Base-by-base conservation (phyloP, 2,888 invertebrate species). In the Campoplex nolae region DNA sequence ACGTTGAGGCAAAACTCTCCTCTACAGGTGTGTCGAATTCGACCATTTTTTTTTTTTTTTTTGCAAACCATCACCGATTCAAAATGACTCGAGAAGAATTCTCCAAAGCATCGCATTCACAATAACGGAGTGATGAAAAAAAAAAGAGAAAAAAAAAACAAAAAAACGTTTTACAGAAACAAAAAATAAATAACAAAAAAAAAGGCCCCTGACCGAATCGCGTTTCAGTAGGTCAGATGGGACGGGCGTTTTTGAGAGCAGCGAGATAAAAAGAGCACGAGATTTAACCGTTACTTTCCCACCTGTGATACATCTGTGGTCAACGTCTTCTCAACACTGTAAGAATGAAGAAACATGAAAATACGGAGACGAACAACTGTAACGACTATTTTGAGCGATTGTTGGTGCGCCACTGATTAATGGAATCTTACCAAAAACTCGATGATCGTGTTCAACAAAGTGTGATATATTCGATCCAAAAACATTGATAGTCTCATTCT, bases 201-300 rank as follows among this genome's bases (percentile, higher is more conserved):
- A 65, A 67, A 51, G 35, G 51, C 51, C 35, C n/a, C 35, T 42
- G 77, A 67, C 35, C 67, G 77, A 67, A 67, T n/a, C 51, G 65
- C 8, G 51, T 70, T 77, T 42, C 78, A 70, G 54, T 79, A 56
- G 70, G 78, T 56, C 78, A 70, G 58, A 56, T 79, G 56, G 45
- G 56, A 79, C 70, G 18, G 42, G 32, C 56, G 56, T 79, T 80
- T 80, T 80, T 71, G 70, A 68, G 79, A 79, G 70, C 70, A 79
- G 6, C 78, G 32, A 74, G 23, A 23, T 23, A 23, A 23, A 23
- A 23, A 23, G 80, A 73, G 73, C 62, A 62, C 42, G 42, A 58
- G n/a, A 65, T n/a, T 68, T 73, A 32, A 83, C 85, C 85, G 85
- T 83, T 85, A 85, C 85, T 78, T 82, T 78, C 74, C 68, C 78